These are phyloP conservation scores for Battus philenor DNA, from an alignment of 1,140 invertebrate genomes.

Conservation along the genomic window DNA sequence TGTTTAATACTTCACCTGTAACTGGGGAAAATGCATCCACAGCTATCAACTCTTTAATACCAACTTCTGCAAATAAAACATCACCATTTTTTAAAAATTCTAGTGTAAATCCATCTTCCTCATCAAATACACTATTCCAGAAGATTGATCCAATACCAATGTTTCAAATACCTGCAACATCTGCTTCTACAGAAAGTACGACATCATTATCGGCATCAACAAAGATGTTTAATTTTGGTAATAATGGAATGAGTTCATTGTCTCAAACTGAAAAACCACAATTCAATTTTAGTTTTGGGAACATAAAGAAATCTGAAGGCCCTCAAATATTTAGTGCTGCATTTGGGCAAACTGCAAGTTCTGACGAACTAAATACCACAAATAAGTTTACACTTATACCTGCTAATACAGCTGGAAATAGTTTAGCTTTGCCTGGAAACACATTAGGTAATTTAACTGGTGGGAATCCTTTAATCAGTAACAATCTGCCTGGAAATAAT, in stretches of 20 bases:
- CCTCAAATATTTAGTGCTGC: conserved; percentile 27
- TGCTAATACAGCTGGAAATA: conserved; percentile 23
- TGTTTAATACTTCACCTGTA: conserved; percentile 15
- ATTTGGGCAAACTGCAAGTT: conserved; percentile 29
- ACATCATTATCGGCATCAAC: conserved; percentile 20
- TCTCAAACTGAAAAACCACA: conserved; percentile 37
- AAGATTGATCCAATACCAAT: conserved; percentile 27
- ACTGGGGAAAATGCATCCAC: conserved; percentile 10
- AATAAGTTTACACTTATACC: conserved; percentile 29
- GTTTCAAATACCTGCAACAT: conserved; percentile 33
- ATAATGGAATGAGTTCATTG: conserved; percentile 17
- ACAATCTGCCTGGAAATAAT: not conserved
- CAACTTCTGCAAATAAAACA: conserved; percentile 18
- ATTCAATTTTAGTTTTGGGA: conserved; percentile 47
- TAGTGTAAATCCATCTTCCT: no score
- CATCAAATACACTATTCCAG: conserved; percentile 28
- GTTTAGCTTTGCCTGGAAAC: conserved; percentile 20
- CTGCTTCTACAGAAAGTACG: conserved; percentile 17
- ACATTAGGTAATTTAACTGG: conserved; percentile 22
- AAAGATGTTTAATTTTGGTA: conserved; percentile 46
- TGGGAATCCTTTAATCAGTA: conserved; percentile 13
- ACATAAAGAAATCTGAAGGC: conserved; percentile 25
- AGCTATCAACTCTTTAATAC: conserved; percentile 14
- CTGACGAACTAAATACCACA: conserved; percentile 16
- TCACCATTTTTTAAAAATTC: no score